Base-by-base conservation (phyloP, 1,140 invertebrate species). In the Streblospio benedicti region DNA sequence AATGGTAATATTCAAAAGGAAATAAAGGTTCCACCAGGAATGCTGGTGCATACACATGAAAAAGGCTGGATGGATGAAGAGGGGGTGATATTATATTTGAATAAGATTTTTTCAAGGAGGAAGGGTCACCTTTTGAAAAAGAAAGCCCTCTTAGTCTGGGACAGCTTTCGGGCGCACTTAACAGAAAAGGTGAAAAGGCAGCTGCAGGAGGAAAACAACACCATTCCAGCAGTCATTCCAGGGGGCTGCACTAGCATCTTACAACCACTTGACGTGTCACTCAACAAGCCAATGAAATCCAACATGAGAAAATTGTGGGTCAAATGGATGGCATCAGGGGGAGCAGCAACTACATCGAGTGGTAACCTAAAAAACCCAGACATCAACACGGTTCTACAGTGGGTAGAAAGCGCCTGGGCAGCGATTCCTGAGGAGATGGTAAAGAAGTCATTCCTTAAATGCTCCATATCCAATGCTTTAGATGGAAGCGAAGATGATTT, bases 1-100 rank as follows among this genome's bases (percentile, higher is more conserved):
- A 4, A 66, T 65, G 49, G 50, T 71, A 18, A 68, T 72, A 27
- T 73, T 72, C 27, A 73, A 71, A 55, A 27, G 63, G 28, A 66
- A 65, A n/a, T 6, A 20, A 25, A 57, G 50, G 52, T 35, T 47
- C 52, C 33, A 14, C 51, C 14, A 35, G 68, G 55, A 47, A 52
- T 63, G n/a, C 18, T 61, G 30, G 28, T 67, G 6, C 45, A 43
- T 14, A 33, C 32, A 14, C 51, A 57, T 33, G 16, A 32, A 6
- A 69, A 69, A 51, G 66, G 66, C 35, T 71, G 63, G 66, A 67
- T 69, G 65, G 53, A 69, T 43, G 61, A 69, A 60, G 45, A 51
- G 32, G 49, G 62, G 4, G 57, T 59, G 16, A 43, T 47, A 9
- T 32, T 60, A 28, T 68, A 66, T 64, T 20, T 69, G 2, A n/a